Conservation (phyloP, 2,888 invertebrate genomes). For the Mesorhabditis sp. region DNA sequence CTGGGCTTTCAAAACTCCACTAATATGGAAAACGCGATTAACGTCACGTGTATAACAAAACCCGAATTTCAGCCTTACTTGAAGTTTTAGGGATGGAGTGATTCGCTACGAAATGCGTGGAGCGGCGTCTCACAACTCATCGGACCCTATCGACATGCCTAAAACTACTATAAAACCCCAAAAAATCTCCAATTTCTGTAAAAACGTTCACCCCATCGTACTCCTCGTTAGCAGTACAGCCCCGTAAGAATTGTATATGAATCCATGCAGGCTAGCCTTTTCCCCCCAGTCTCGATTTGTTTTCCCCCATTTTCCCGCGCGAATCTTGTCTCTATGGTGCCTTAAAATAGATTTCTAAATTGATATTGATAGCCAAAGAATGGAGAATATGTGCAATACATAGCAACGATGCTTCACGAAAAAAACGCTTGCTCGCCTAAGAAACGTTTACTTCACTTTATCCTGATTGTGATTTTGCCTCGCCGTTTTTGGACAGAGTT, state of each 20-base stretch:
- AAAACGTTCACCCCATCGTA: background rate
- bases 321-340: too few species aligned
- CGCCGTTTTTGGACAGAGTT: too few species aligned
- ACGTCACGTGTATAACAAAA: too few species aligned
- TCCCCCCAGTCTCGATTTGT: background rate
- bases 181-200: background rate
- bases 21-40: background rate
- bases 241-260: background rate
- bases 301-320: too few species aligned
- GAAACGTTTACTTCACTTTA: too few species aligned
- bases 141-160: slow-evolving; percentile 21
- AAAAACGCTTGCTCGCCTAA: too few species aligned
- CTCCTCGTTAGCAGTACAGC: background rate
- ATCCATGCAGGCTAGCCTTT: background rate
- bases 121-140: slow-evolving; percentile 41
- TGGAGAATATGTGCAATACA: too few species aligned
- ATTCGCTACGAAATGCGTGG: slow-evolving; percentile 48
- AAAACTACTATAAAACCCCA: background rate
- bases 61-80: background rate
- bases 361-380: too few species aligned
- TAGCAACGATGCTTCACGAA: too few species aligned
- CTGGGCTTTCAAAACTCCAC: slow-evolving; percentile 7
- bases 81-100: slow-evolving; percentile 47
- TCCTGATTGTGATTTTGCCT: too few species aligned
- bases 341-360: too few species aligned